These are phyloP conservation scores for Acropternis orthonyx DNA, from an alignment of 2,797 vertebrate genomes.

Conservation along the genomic window DNA sequence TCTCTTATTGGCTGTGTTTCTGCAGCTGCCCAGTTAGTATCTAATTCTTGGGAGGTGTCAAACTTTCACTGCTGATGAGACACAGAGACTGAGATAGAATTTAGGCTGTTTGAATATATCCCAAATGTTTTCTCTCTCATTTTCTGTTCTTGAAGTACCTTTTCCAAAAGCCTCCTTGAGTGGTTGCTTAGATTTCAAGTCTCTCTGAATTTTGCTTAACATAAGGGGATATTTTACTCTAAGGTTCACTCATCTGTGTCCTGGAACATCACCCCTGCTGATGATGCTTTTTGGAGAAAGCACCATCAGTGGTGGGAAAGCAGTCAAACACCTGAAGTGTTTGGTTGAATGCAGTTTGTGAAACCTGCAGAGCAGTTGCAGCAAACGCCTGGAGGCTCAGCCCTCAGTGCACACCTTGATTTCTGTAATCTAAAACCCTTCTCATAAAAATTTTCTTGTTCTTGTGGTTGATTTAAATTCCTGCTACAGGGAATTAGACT, in stretches of 20 bases:
- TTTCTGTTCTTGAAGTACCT: background rate
- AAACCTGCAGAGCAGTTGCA: background rate
- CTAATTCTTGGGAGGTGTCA: background rate
- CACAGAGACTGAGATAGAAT: background rate
- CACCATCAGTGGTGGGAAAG: background rate
- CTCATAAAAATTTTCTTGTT: background rate
- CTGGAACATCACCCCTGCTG: background rate
- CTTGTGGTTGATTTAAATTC: background rate
- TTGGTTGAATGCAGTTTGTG: background rate
- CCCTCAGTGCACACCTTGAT: background rate
- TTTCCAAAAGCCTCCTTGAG: background rate
- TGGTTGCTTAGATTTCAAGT: background rate
- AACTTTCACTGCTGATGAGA: background rate
- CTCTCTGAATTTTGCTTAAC: background rate
- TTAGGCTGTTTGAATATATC: background rate
- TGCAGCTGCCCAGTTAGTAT: conserved; percentile 17
- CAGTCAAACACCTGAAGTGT: accelerated
- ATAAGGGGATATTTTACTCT: background rate
- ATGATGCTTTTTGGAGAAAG: background rate
- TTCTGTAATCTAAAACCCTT: background rate
- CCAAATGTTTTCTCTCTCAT: background rate
- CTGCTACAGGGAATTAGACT: background rate
- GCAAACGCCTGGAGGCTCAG: background rate
- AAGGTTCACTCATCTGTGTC: accelerated
- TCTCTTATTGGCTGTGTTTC: background rate